Percentiles rank a stretch among this genome's conserved stretches.
These are phyloP conservation scores for Tridacna crocea DNA, from an alignment of 2,888 invertebrate genomes.

Conservation along the genomic window DNA sequence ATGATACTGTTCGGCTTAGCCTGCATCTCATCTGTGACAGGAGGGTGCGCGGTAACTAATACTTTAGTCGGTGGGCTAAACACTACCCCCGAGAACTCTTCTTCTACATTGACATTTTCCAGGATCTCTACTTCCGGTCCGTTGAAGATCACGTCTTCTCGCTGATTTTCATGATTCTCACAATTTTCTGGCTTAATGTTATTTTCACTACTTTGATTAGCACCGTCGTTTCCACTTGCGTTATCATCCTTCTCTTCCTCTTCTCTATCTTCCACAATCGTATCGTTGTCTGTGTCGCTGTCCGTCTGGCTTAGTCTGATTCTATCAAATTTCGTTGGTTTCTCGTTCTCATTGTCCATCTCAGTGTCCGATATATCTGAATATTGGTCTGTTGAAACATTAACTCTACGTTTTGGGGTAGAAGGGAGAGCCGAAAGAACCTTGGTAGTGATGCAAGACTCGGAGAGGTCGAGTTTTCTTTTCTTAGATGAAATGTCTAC, in stretches of 20 bases:
- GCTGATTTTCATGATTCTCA: background rate
- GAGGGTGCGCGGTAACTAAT: no score
- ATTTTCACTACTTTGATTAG: no score
- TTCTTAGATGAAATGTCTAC: no score
- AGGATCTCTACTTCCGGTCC: background rate
- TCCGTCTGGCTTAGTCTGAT: background rate
- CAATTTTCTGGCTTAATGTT: background rate
- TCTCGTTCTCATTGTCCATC: no score
- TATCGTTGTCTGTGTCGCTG: background rate
- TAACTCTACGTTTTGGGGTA: no score
- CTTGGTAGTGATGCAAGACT: background rate
- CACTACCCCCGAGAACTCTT: background rate
- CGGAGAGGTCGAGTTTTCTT: no score
- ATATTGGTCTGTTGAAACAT: background rate
- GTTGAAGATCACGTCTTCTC: background rate
- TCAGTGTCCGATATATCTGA: conserved; percentile 1
- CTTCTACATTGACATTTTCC: background rate
- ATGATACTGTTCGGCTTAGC: background rate
- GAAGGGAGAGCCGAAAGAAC: background rate
- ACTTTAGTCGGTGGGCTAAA: no score
- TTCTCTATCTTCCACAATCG: background rate
- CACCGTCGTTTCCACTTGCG: background rate
- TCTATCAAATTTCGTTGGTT: no score
- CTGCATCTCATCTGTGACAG: background rate
- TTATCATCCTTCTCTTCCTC: background rate